phyloP scores from a whole-genome alignment of 2,888 invertebrate genomes.

The Cheilosia variabilis region DNA sequence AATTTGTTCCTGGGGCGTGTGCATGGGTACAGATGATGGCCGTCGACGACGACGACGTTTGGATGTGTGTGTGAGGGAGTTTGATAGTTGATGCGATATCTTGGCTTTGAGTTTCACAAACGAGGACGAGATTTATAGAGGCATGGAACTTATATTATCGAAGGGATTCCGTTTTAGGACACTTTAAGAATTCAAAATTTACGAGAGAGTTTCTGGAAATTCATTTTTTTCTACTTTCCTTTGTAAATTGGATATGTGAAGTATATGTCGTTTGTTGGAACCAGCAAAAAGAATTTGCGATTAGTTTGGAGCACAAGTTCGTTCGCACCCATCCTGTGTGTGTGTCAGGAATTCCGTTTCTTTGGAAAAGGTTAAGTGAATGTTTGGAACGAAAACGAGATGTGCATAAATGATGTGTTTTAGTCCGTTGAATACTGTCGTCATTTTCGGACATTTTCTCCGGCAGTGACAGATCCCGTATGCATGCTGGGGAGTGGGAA shows the following conservation, averaged over 20 bases:
- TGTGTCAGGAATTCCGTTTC: slow-evolving; percentile 31
- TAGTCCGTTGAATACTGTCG: slow-evolving; percentile 47
- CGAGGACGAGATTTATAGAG: slow-evolving; percentile 16
- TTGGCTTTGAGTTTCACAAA: slow-evolving; percentile 45
- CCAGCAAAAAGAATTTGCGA: slow-evolving; percentile 70
- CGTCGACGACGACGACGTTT: background rate
- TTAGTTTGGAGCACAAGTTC: slow-evolving; percentile 55
- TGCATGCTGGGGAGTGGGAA: too few relatives aligned
- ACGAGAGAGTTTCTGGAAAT: slow-evolving; percentile 62
- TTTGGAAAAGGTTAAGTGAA: slow-evolving; percentile 65
- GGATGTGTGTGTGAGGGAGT: slow-evolving; percentile 18
- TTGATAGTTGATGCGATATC: slow-evolving; percentile 72
- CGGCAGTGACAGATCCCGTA: background rate
- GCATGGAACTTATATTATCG: slow-evolving; percentile 70
- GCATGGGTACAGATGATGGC: slow-evolving; percentile 21
- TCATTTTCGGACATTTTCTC: slow-evolving; percentile 39
- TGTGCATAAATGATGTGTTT: slow-evolving; percentile 70
- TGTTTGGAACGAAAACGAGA: slow-evolving; percentile 66
- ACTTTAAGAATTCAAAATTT: slow-evolving; percentile 74
- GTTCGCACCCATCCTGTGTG: slow-evolving; percentile 19
- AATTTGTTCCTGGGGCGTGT: slow-evolving; percentile 76
- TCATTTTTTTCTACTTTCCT: slow-evolving; percentile 25
- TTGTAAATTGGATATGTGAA: background rate
- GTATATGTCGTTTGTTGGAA: slow-evolving; percentile 42
- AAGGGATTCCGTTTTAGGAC: slow-evolving; percentile 71